phyloP scores from a whole-genome alignment of 2,113 vertebrate species.

The Aleadryas rufinucha region DNA sequence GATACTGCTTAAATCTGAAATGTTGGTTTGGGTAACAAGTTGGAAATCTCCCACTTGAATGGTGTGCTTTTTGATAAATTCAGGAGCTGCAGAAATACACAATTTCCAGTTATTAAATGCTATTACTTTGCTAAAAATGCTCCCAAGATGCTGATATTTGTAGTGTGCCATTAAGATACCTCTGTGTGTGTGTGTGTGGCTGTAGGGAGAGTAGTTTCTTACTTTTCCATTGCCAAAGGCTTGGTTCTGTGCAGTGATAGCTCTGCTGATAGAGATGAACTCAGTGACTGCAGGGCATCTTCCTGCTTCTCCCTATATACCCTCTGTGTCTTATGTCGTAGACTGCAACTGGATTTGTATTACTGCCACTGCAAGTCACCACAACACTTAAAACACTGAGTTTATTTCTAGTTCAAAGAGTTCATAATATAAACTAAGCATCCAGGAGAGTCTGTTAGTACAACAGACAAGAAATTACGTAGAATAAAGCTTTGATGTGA shows the following conservation, averaged over 20 bases:
- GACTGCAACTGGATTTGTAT: neutral
- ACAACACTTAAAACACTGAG: neutral
- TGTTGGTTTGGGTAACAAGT: neutral
- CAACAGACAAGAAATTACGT: neutral
- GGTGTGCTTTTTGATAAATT: neutral
- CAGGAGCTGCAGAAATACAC: neutral
- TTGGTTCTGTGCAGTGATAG: neutral
- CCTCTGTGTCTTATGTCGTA: neutral
- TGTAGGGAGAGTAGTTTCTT: neutral
- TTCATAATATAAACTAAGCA: neutral
- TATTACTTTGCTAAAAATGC: neutral
- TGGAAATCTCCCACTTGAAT: neutral
- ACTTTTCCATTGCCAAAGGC: neutral
- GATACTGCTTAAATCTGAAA: neutral
- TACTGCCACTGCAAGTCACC: neutral
- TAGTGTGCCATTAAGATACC: neutral
- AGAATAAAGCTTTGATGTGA: neutral
- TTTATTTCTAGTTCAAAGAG: neutral
- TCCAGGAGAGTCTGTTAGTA: neutral
- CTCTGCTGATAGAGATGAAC: neutral
- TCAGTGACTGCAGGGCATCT: neutral
- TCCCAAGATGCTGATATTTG: neutral
- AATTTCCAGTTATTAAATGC: neutral
- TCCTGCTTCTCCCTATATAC: neutral
- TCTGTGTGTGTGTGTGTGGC: neutral